Evolutionary conservation across 1,140 invertebrate genomes (phyloP).

Genomic region (Ceratina japonica): DNA sequence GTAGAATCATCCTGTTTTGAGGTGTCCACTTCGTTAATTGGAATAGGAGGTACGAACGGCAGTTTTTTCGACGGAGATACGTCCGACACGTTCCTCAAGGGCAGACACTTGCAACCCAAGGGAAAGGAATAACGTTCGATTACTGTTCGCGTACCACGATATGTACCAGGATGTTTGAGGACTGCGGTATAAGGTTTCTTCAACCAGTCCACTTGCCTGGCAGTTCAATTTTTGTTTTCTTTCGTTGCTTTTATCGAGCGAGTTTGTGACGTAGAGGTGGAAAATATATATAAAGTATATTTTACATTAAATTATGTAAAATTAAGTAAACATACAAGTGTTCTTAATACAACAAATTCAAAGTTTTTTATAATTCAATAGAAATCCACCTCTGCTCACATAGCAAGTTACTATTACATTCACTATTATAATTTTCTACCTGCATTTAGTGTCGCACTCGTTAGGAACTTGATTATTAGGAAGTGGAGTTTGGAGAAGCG

Average conservation of each 20-base stretch:
- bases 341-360: neutral
- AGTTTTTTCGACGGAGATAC: slow-evolving; percentile 52
- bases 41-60: slow-evolving; percentile 22
- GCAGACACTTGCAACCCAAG: slow-evolving; percentile 62
- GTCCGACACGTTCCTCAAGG: slow-evolving; percentile 31
- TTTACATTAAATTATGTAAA: neutral
- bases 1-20: slow-evolving; percentile 22
- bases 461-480: slow-evolving; percentile 4
- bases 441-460: neutral
- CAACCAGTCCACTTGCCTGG: slow-evolving; percentile 65
- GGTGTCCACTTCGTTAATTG: slow-evolving; percentile 11
- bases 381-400: neutral
- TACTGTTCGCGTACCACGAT: slow-evolving; percentile 11
- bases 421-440: slow-evolving; percentile 10
- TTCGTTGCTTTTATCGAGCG: neutral
- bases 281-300: neutral
- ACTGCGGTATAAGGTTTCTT: slow-evolving; percentile 67
- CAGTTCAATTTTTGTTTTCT: slow-evolving; percentile 29
- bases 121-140: slow-evolving; percentile 19
- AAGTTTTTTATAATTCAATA: neutral
- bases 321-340: neutral
- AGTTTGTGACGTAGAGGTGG: slow-evolving; percentile 15
- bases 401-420: slow-evolving; percentile 9
- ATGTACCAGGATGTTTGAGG: slow-evolving; percentile 24
- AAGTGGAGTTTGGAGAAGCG: neutral